A percentile compares a stretch with the other conserved stretches of the same genome.
Conservation (phyloP, 2,113 vertebrate species). For the Pongo pygmaeus region DNA sequence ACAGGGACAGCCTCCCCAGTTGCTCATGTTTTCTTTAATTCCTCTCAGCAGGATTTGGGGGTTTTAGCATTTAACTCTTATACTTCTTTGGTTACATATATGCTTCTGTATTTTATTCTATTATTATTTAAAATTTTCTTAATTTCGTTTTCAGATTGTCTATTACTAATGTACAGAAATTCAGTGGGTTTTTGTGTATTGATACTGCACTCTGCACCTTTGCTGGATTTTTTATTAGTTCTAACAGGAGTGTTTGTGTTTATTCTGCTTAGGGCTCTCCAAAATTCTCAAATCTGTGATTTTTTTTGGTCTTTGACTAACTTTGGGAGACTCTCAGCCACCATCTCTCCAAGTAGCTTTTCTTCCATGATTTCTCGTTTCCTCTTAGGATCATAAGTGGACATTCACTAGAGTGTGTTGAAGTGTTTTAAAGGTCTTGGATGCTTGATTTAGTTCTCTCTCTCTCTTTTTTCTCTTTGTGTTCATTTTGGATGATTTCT, state of each 20-base stretch:
- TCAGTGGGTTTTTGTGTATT: not conserved
- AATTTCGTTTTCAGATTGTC: not conserved
- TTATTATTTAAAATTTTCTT: not conserved
- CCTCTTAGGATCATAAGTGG: not conserved
- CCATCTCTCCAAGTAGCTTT: not conserved
- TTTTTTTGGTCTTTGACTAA: not conserved
- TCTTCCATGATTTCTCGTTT: not conserved
- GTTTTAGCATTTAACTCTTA: too few species aligned
- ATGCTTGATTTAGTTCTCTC: not conserved
- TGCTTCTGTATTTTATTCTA: not conserved
- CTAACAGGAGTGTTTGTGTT: not conserved
- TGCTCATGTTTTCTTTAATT: not conserved
- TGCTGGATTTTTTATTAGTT: too few species aligned
- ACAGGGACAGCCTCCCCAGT: fast-evolving
- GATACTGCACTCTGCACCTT: fast-evolving
- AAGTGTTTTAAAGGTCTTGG: not conserved
- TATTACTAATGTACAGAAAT: fast-evolving
- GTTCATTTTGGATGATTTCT: too few species aligned
- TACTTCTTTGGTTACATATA: not conserved
- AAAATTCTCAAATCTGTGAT: too few species aligned
- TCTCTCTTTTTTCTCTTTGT: not conserved
- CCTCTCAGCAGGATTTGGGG: not conserved
- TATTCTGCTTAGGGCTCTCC: not conserved
- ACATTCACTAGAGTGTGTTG: not conserved
- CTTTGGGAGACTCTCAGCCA: too few species aligned